Percentiles rank a stretch among this genome's conserved stretches.
Conservation (phyloP, 2,888 invertebrate species). For the Drosophila macrospina region DNA sequence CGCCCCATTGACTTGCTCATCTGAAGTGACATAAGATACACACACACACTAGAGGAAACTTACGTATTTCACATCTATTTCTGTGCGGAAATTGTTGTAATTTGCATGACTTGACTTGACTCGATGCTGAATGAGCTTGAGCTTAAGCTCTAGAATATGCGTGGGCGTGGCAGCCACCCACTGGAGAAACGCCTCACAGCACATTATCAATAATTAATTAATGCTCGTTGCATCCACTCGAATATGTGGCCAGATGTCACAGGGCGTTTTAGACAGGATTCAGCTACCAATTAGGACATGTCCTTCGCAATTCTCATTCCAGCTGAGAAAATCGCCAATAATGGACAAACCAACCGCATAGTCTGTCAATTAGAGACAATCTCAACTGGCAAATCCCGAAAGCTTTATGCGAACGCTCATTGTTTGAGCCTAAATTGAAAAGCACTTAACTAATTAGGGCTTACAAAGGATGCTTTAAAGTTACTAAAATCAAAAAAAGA, state of each 20-base stretch:
- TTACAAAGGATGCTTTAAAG: too few relatives aligned
- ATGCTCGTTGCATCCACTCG: conserved; percentile 29
- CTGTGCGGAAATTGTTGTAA: conserved; percentile 74
- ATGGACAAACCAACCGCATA: conserved; percentile 1
- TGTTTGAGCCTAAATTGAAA: background rate
- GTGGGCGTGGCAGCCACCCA: conserved; percentile 12
- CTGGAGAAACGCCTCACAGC: conserved; percentile 16
- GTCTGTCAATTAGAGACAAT: background rate
- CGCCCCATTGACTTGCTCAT: background rate
- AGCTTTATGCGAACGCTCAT: background rate
- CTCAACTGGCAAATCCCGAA: background rate
- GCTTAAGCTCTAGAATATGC: background rate
- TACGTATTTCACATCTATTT: conserved; percentile 65
- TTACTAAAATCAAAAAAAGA: too few relatives aligned
- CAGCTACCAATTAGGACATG: conserved; percentile 29
- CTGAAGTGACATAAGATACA: conserved; percentile 54
- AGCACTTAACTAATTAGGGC: background rate
- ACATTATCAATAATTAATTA: conserved; percentile 56
- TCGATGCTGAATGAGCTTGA: conserved; percentile 42
- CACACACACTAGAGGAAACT: conserved; percentile 29
- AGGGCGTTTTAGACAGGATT: background rate
- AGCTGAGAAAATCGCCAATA: conserved; percentile 5
- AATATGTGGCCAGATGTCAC: conserved; percentile 24
- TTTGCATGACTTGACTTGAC: conserved; percentile 63
- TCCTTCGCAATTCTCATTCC: conserved; percentile 11